phyloP scores from a whole-genome alignment of 2,797 vertebrate species.

The Diplodus sargus region DNA sequence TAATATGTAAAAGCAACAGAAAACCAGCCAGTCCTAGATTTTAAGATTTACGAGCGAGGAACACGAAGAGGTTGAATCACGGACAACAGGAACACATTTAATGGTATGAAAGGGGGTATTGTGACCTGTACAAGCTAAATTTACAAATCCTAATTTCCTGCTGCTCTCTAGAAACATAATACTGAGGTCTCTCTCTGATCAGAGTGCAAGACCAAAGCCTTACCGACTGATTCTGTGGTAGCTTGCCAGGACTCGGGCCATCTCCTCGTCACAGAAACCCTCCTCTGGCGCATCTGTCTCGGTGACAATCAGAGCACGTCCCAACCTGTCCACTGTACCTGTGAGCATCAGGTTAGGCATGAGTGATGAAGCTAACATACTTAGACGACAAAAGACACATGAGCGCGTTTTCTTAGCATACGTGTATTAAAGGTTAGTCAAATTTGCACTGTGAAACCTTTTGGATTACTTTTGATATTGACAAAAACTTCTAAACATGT shows the following conservation, averaged over 20 bases:
- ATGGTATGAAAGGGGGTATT: not conserved
- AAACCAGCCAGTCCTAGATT: conserved; percentile 6
- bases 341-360: conserved; percentile 1
- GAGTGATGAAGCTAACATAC: not conserved
- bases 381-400: not conserved
- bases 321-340: conserved; percentile 86
- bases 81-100: not conserved
- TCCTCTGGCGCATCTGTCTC: conserved; percentile 69
- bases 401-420: too few relatives aligned
- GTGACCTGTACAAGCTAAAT: not conserved
- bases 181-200: not conserved
- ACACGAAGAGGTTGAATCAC: not conserved
- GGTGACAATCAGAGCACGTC: conserved; percentile 79
- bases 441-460: not conserved
- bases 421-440: not conserved
- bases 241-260: conserved; percentile 79
- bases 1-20: conserved; percentile 9
- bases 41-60: not conserved
- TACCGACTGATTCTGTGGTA: conserved; percentile 85
- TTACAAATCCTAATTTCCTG: conserved; percentile 10
- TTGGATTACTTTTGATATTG: too few relatives aligned
- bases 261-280: conserved; percentile 63
- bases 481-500: not conserved
- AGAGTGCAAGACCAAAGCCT: not conserved
- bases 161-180: not conserved